phyloP scores from a whole-genome alignment of 2,113 vertebrate species.

The Eira barbara region DNA sequence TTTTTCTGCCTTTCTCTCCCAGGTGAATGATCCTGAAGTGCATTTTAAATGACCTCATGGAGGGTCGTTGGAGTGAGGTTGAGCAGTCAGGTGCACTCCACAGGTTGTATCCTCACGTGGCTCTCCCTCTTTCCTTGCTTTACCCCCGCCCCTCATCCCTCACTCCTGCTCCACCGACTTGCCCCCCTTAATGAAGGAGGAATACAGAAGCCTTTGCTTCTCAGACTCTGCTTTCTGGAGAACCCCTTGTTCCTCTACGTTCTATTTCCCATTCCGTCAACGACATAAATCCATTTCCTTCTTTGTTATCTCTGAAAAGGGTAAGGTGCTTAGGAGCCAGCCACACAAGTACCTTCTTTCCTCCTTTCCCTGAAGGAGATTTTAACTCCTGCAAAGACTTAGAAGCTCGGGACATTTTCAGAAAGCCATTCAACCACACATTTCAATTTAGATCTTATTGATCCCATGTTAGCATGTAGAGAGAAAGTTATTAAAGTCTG shows the following conservation, averaged over 20 bases:
- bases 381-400: not conserved
- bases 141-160: accelerated
- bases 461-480: slow-evolving; percentile 19
- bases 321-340: not conserved
- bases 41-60: not conserved
- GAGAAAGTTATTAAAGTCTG: not conserved
- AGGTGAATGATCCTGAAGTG: no score
- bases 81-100: not conserved
- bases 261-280: not conserved
- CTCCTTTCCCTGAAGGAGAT: not conserved
- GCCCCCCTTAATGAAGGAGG: not conserved
- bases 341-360: accelerated
- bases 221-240: not conserved
- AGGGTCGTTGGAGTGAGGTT: not conserved
- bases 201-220: not conserved
- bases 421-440: slow-evolving; percentile 24
- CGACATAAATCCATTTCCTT: not conserved
- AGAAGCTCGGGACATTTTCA: not conserved
- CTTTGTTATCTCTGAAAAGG: not conserved
- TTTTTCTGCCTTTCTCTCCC: not conserved
- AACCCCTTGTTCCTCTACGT: not conserved
- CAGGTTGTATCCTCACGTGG: accelerated
- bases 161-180: not conserved
- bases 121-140: no score
- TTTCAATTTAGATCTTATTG: slow-evolving; percentile 56